A percentile compares a stretch with the other conserved stretches of the same genome.
Conservation (phyloP, 1,140 invertebrate genomes). For the Epicauta chinensis region DNA sequence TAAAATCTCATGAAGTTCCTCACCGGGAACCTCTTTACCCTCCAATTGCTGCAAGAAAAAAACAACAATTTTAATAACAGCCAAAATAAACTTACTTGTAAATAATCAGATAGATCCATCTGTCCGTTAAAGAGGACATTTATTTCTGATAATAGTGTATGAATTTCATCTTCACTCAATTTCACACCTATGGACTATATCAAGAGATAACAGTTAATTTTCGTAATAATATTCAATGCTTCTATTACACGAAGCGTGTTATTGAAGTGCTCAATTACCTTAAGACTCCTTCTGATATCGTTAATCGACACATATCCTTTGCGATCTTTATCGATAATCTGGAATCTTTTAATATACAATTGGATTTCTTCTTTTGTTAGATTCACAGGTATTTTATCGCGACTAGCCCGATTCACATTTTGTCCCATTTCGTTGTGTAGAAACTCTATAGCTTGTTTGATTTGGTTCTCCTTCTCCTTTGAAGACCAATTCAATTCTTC, state of each 20-base stretch:
- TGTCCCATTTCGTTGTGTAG: slow-evolving; percentile 95
- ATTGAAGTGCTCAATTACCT: slow-evolving; percentile 60
- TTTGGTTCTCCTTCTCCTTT: slow-evolving; percentile 57
- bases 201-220: too few species aligned
- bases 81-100: slow-evolving; percentile 58
- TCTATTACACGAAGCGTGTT: too few species aligned
- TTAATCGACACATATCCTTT: slow-evolving; percentile 98
- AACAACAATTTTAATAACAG: slow-evolving; percentile 25
- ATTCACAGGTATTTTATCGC: slow-evolving; percentile 87
- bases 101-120: slow-evolving; percentile 64
- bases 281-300: slow-evolving; percentile 88
- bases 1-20: slow-evolving; percentile 95
- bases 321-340: slow-evolving; percentile 88
- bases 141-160: slow-evolving; percentile 59
- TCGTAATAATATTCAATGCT: too few species aligned
- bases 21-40: slow-evolving; percentile 84
- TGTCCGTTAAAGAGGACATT: slow-evolving; percentile 61
- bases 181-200: slow-evolving; percentile 55
- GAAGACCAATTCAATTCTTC: slow-evolving; percentile 92
- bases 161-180: slow-evolving; percentile 56
- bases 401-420: slow-evolving; percentile 80
- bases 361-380: slow-evolving; percentile 93
- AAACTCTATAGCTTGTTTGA: slow-evolving; percentile 74
- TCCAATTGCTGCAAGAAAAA: slow-evolving; percentile 70
- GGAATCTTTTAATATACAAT: slow-evolving; percentile 90